Evolutionary conservation across 2,888 invertebrate species (phyloP).

Genomic region (Limnephilus rhombicus): DNA sequence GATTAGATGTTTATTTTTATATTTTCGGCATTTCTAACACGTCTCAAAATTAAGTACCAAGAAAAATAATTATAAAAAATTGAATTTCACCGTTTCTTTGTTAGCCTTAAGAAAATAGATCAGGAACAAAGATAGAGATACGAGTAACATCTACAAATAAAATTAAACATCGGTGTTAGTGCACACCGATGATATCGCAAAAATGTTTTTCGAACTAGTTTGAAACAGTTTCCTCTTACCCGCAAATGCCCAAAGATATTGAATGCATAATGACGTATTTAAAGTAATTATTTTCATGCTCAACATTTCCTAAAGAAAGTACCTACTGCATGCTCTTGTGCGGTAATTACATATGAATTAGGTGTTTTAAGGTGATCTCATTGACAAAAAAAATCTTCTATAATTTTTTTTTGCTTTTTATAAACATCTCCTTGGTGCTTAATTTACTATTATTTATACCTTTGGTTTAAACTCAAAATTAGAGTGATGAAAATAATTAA

Average conservation of each 20-base stretch:
- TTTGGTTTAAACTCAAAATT: background rate
- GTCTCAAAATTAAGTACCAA: background rate
- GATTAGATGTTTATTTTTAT: conserved; percentile 34
- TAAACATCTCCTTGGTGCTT: no score
- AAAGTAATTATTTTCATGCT: no score
- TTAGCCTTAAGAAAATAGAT: background rate
- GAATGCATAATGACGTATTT: no score
- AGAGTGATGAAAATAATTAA: background rate
- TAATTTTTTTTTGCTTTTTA: no score
- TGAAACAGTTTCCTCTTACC: no score
- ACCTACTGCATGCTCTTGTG: background rate
- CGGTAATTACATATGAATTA: background rate
- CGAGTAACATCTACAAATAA: background rate
- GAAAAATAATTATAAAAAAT: background rate
- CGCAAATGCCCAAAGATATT: no score
- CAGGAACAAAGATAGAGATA: background rate
- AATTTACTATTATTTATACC: background rate
- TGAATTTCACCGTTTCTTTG: background rate
- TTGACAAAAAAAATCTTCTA: background rate
- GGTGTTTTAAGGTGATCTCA: background rate
- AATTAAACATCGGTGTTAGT: no score
- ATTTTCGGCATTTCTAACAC: background rate
- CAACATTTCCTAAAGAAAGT: background rate
- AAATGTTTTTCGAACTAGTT: no score
- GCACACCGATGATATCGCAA: no score